These are phyloP conservation scores for Gopherus flavomarginatus DNA, from an alignment of 2,113 vertebrate genomes.

Conservation along the genomic window DNA sequence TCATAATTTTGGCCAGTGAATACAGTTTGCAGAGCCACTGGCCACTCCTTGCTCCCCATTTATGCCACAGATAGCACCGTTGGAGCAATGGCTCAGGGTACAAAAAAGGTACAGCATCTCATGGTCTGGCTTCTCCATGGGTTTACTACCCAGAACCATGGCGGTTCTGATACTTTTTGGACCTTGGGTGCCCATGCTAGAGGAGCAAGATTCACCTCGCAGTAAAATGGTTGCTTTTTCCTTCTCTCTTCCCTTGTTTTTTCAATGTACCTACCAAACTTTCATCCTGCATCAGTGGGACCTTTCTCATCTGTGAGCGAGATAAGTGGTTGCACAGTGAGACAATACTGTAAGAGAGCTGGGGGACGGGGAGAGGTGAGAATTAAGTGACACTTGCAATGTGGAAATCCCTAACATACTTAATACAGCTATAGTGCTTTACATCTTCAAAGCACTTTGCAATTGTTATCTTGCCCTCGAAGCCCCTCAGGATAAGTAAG, in stretches of 20 bases:
- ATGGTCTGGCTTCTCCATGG: background rate
- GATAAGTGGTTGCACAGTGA: constrained; percentile 93
- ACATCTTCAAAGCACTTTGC: background rate
- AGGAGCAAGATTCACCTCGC: background rate
- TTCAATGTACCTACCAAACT: constrained; percentile 77
- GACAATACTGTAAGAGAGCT: constrained; percentile 93
- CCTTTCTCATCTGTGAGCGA: constrained; percentile 87
- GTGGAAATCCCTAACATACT: background rate
- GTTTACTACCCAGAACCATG: background rate
- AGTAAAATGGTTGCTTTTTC: background rate
- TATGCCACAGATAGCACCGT: background rate
- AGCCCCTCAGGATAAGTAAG: background rate
- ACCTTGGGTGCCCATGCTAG: accelerated
- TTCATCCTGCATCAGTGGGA: constrained; percentile 68
- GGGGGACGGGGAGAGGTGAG: constrained; percentile 13
- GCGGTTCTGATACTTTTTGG: background rate
- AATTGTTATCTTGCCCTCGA: background rate
- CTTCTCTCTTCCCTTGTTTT: background rate
- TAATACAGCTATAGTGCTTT: background rate
- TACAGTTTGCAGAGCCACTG: accelerated
- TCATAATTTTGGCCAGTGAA: background rate
- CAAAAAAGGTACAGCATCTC: accelerated
- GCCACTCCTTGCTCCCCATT: background rate
- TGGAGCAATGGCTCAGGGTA: background rate
- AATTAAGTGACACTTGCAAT: background rate